Percentiles rank a stretch among this genome's conserved stretches.
Evolutionary conservation across 2,888 invertebrate species (phyloP).

Genomic region (Gymnocheta viridis): DNA sequence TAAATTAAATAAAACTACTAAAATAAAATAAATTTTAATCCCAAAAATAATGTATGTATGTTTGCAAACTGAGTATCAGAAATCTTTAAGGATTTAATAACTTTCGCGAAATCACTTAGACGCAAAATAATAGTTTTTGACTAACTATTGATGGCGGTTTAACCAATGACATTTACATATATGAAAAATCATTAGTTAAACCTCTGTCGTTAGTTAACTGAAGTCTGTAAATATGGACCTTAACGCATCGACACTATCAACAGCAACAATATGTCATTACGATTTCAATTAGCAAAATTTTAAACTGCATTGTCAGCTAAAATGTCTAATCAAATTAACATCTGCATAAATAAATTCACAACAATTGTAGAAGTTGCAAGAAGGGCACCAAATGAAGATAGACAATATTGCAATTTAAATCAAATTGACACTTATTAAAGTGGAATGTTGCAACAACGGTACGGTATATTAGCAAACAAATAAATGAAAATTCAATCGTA

Average conservation of each 20-base stretch:
- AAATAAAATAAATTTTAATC: too few relatives aligned
- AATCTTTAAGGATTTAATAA: too few relatives aligned
- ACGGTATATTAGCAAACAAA: conserved; percentile 51
- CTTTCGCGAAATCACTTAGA: too few relatives aligned
- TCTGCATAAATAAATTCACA: conserved; percentile 61
- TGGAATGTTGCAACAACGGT: conserved; percentile 64
- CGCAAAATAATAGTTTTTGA: too few relatives aligned
- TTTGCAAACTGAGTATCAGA: too few relatives aligned
- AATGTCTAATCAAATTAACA: conserved; percentile 68
- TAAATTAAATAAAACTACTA: too few relatives aligned
- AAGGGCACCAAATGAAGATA: conserved; percentile 44
- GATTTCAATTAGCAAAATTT: conserved; percentile 48
- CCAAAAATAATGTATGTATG: too few relatives aligned
- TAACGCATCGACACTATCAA: not conserved
- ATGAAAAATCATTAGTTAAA: too few relatives aligned
- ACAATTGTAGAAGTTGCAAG: conserved; percentile 31
- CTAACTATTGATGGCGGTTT: too few relatives aligned
- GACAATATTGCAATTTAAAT: conserved; percentile 69
- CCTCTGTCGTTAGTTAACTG: too few relatives aligned
- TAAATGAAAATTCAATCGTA: conserved; percentile 39
- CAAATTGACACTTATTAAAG: conserved; percentile 69
- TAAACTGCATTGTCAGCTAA: conserved; percentile 44
- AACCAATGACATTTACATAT: too few relatives aligned
- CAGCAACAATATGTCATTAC: conserved; percentile 28
- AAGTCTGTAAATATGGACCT: too few relatives aligned